phyloP scores from a whole-genome alignment of 2,888 invertebrate species.

The Heliconius aoede region DNA sequence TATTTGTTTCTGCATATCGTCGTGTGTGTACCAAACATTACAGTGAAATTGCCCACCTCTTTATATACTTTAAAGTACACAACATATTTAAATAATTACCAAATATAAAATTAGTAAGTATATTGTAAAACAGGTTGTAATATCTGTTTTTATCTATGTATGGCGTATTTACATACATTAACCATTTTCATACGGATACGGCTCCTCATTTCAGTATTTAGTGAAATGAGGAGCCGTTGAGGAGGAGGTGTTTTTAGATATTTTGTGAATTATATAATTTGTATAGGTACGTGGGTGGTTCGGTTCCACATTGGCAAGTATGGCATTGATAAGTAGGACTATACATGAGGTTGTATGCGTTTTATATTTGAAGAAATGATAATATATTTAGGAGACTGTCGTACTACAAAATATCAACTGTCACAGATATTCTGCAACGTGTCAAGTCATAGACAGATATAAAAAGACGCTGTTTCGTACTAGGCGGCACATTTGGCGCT shows the following conservation, averaged over 20 bases:
- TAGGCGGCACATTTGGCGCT: no score
- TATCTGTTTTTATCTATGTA: conserved; percentile 13
- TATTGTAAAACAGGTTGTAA: conserved; percentile 11
- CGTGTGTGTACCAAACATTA: not conserved
- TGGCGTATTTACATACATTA: not conserved
- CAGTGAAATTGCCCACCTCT: not conserved
- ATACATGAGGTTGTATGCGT: no score
- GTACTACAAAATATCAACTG: no score
- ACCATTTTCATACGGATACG: not conserved
- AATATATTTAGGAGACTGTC: no score
- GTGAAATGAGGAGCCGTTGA: no score
- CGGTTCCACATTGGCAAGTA: no score
- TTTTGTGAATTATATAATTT: not conserved
- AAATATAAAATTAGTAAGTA: not conserved
- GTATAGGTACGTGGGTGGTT: not conserved
- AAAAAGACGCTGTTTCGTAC: no score
- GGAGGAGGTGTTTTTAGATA: no score
- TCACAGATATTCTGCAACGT: no score
- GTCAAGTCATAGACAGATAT: no score
- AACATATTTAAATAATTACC: conserved; percentile 9
- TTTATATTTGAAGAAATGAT: no score
- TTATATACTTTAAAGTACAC: conserved; percentile 5
- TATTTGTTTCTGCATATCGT: conserved; percentile 13
- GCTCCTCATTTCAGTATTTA: not conserved
- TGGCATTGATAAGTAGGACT: no score